These are phyloP conservation scores for Epizoanthus ramosus DNA, from an alignment of 92 coral and sea anemone genomes.

Conservation along the genomic window DNA sequence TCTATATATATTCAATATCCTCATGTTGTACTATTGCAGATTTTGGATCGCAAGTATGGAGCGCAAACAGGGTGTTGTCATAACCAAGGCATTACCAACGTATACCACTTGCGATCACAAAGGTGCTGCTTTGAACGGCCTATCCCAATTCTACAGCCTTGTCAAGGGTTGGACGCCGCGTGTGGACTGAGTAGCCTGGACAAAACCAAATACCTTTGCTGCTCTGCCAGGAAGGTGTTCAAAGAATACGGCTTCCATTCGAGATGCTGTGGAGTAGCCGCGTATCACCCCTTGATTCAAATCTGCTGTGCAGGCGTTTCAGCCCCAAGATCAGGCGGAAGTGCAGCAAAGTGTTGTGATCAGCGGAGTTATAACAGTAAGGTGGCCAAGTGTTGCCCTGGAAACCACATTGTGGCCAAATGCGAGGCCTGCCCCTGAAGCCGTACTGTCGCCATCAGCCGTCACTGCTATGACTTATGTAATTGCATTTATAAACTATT, in stretches of 20 bases:
- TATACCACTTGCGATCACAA: background rate
- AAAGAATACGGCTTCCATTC: constrained; percentile 25
- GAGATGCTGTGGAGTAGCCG: constrained; percentile 17
- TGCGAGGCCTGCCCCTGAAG: constrained; percentile 13
- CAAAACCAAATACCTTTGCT: constrained; percentile 32
- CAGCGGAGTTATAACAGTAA: constrained; percentile 26
- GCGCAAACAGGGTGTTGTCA: constrained; percentile 23
- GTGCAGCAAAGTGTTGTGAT: constrained; percentile 30
- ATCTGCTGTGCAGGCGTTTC: constrained; percentile 29
- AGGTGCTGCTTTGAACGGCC: constrained; percentile 26
- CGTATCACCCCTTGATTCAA: constrained; percentile 28
- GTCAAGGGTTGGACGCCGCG: constrained; percentile 12
- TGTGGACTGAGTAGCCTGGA: constrained; percentile 29
- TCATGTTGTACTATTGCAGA: constrained; percentile 8
- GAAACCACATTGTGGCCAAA: constrained; percentile 29
- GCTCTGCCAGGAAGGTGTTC: constrained; percentile 24
- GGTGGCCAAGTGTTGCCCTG: constrained; percentile 36
- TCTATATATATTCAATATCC: too few species aligned
- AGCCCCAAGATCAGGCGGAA: constrained; percentile 34
- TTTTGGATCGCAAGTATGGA: constrained; percentile 15
- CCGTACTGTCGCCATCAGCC: too few species aligned
- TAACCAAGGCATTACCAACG: constrained; percentile 10
- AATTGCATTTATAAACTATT: too few species aligned
- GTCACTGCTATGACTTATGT: too few species aligned
- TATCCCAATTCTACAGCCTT: constrained; percentile 13